Evolutionary conservation across 1,140 invertebrate species (phyloP).

Genomic region (Himalopsyche phryganea): DNA sequence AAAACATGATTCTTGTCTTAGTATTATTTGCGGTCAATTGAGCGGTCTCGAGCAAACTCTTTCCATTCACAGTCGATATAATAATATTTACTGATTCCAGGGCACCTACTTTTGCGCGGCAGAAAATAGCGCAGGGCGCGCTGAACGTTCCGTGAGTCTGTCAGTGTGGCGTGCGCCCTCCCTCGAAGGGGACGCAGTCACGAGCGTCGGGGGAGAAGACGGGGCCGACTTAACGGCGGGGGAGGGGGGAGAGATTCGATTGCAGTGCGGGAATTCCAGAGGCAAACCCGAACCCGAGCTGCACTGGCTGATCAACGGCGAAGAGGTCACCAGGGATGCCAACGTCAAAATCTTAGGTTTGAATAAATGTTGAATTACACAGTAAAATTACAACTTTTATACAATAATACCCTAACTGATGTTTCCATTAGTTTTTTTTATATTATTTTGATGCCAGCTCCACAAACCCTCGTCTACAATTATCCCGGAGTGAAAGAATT

Average conservation of each 20-base stretch:
- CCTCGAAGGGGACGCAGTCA: constrained; percentile 36
- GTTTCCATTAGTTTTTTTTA: no score
- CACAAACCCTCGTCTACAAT: no score
- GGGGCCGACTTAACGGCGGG: constrained; percentile 43
- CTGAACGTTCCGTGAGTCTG: constrained; percentile 3
- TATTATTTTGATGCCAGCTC: no score
- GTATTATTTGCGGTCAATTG: no score
- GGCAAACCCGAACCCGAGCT: constrained; percentile 71
- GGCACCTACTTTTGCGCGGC: constrained; percentile 47
- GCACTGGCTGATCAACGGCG: constrained; percentile 83
- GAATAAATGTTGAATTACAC: no score
- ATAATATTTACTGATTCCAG: constrained; percentile 37
- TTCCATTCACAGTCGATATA: no score
- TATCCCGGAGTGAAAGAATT: no score
- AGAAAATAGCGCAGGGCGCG: constrained; percentile 21
- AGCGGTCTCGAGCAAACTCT: no score
- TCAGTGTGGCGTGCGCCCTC: constrained; percentile 24
- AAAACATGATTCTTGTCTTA: no score
- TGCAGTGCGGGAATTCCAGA: constrained; percentile 51
- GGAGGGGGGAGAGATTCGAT: constrained; percentile 42
- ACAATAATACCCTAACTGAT: no score
- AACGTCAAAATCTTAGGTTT: constrained; percentile 48
- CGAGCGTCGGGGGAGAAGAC: no score
- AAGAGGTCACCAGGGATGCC: constrained; percentile 56
- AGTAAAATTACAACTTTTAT: no score